Conservation (phyloP, 2,113 vertebrate species). For the Riparia riparia region DNA sequence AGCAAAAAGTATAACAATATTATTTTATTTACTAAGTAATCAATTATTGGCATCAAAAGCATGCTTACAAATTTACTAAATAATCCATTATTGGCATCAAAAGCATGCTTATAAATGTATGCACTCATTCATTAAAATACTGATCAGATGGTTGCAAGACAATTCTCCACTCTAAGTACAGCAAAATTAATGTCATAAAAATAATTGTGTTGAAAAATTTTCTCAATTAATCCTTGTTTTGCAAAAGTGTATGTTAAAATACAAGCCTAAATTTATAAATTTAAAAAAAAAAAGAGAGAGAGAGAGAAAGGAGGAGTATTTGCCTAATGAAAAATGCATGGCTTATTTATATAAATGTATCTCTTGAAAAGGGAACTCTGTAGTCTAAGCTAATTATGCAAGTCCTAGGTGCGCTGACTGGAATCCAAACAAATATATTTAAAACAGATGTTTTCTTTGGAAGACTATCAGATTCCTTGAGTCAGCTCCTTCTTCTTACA, state of each 20-base stretch:
- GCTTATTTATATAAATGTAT: conserved; percentile 71
- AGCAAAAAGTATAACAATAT: background rate
- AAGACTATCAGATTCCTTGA: conserved; percentile 55
- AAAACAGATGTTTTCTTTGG: conserved; percentile 80
- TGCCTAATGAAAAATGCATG: conserved; percentile 73
- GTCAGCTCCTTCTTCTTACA: conserved; percentile 63
- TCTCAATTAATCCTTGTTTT: conserved; percentile 1
- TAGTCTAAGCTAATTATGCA: conserved; percentile 76
- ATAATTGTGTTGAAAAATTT: background rate
- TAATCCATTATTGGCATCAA: background rate
- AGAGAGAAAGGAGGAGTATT: background rate
- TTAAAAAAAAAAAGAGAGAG: background rate
- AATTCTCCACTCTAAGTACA: background rate
- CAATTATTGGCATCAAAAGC: background rate
- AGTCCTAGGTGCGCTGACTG: conserved; percentile 60
- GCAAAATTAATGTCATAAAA: background rate
- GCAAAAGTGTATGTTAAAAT: conserved; percentile 29
- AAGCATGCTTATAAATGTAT: background rate
- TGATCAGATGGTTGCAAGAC: background rate
- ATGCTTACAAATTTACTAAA: background rate
- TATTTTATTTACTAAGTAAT: background rate
- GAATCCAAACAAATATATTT: conserved; percentile 78
- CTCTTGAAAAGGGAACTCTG: conserved; percentile 76
- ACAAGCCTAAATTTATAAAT: conserved; percentile 1
- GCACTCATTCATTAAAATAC: background rate